A percentile compares a stretch with the other conserved stretches of the same genome.
Evolutionary conservation across 30 jellyfish, hydroid and myxozoan genomes (phyloP).

Genomic region (Morbakka virulenta): DNA sequence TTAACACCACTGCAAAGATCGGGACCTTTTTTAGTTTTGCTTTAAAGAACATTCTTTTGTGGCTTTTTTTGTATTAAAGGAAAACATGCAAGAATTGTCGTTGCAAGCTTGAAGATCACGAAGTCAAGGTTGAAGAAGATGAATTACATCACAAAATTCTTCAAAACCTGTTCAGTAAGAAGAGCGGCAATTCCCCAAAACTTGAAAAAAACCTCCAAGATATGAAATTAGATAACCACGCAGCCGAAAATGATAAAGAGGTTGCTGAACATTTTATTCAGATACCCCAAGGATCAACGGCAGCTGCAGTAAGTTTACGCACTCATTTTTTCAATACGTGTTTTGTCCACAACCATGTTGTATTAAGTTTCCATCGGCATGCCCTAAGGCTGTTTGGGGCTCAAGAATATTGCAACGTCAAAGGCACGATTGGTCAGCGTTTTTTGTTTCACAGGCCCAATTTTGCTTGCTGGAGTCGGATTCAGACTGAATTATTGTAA

Average conservation of each 20-base stretch:
- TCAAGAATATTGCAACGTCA: too few relatives aligned
- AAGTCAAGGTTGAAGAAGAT: conserved; percentile 63
- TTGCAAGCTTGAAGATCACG: conserved; percentile 87
- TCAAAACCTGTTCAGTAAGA: conserved; percentile 34
- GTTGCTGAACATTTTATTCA: conserved; percentile 82
- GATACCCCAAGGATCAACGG: conserved; percentile 78
- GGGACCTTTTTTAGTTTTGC: background rate
- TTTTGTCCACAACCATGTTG: too few relatives aligned
- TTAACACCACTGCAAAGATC: too few relatives aligned
- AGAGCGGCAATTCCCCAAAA: conserved; percentile 68
- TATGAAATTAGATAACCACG: conserved; percentile 54
- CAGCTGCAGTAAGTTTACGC: conserved; percentile 60
- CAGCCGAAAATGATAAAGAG: conserved; percentile 65
- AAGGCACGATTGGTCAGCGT: too few relatives aligned
- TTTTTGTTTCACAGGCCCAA: too few relatives aligned
- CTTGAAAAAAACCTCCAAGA: conserved; percentile 35
- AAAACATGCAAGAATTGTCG: conserved; percentile 80
- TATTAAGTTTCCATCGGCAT: too few relatives aligned
- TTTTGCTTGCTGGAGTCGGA: too few relatives aligned
- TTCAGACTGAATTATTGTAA: too few relatives aligned
- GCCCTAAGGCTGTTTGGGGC: too few relatives aligned
- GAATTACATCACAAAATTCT: conserved; percentile 67
- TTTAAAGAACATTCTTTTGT: background rate
- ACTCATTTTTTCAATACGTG: background rate
- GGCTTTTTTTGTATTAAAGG: conserved; percentile 41